Conservation (phyloP, 1,140 invertebrate genomes). For the Mizuhopecten yessoensis region DNA sequence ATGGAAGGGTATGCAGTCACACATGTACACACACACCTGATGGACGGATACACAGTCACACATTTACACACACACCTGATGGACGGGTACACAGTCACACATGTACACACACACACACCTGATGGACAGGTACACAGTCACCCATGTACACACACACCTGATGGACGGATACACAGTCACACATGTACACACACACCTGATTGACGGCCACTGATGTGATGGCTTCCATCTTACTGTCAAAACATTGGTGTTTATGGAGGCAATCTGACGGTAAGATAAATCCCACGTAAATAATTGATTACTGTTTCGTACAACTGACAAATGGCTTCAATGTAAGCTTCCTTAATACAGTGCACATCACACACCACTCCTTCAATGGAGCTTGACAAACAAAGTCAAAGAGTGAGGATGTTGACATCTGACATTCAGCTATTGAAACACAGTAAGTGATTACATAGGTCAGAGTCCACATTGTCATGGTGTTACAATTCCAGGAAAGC, state of each 20-base stretch:
- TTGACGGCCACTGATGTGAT: background rate
- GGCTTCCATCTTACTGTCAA: background rate
- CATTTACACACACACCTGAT: no score
- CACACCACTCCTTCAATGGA: background rate
- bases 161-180: no score
- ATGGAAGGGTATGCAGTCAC: no score
- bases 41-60: no score
- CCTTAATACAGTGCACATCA: background rate
- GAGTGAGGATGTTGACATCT: background rate
- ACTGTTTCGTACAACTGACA: background rate
- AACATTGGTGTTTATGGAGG: background rate
- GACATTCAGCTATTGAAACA: conserved; percentile 18
- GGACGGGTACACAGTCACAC: no score
- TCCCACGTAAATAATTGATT: background rate
- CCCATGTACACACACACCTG: no score
- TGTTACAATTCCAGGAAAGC: background rate
- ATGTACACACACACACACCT: no score
- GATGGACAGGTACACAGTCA: no score
- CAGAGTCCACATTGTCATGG: background rate
- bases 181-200: no score
- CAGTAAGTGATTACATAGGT: background rate
- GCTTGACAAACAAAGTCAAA: background rate
- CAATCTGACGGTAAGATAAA: background rate
- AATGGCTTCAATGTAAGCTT: background rate
- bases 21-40: no score